Evolutionary conservation across 2,797 vertebrate species (phyloP).

Genomic region (Gastrophryne carolinensis): DNA sequence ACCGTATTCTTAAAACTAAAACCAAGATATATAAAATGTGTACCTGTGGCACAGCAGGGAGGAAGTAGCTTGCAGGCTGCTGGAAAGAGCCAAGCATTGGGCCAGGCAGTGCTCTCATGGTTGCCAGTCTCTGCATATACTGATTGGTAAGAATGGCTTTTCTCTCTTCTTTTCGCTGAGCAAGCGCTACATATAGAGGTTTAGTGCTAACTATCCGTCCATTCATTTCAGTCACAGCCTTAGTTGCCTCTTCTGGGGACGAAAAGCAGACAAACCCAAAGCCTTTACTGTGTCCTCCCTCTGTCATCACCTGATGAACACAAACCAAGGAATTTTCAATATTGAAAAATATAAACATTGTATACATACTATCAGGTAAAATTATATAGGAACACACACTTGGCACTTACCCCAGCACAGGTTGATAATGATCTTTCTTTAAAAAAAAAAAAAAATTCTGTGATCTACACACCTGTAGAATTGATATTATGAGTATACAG

Average conservation of each 20-base stretch:
- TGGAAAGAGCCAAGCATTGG: slow-evolving; percentile 84
- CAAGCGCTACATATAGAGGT: slow-evolving; percentile 92
- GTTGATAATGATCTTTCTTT: no score
- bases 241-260: slow-evolving; percentile 97
- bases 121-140: slow-evolving; percentile 91
- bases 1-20: no score
- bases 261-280: slow-evolving; percentile 99
- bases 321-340: no score
- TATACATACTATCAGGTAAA: no score
- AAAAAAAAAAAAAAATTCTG: no score
- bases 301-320: slow-evolving; percentile 96
- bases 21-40: no score
- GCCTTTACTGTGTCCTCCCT: slow-evolving; percentile 91
- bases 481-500: no score
- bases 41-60: slow-evolving; percentile 87
- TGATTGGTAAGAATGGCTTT: slow-evolving; percentile 96
- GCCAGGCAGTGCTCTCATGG: slow-evolving; percentile 76
- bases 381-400: no score
- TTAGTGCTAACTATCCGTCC: slow-evolving; percentile 93
- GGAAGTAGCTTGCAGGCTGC: slow-evolving; percentile 79
- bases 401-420: no score
- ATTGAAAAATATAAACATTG: background rate
- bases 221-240: slow-evolving; percentile 97
- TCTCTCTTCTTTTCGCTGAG: slow-evolving; percentile 93
- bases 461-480: no score